phyloP scores from a whole-genome alignment of 2,888 invertebrate species.

The Formica aserva region DNA sequence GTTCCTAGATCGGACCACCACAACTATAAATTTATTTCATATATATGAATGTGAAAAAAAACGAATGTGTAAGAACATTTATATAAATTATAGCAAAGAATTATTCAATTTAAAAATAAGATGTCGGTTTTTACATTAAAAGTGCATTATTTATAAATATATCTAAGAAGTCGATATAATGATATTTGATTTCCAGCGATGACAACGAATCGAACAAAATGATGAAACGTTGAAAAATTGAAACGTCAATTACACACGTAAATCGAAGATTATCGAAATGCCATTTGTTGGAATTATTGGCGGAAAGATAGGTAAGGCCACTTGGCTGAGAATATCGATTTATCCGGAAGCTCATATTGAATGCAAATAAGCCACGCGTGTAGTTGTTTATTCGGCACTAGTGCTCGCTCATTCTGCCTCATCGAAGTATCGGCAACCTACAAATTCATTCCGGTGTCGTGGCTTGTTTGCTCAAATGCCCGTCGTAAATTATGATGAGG shows the following conservation, averaged over 20 bases:
- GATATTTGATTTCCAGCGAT: background rate
- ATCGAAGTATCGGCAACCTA: constrained; percentile 54
- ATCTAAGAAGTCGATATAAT: background rate
- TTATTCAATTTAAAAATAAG: background rate
- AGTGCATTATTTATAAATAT: background rate
- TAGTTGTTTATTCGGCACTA: constrained; percentile 72
- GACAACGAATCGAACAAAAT: background rate
- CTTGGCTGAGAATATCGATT: constrained; percentile 68
- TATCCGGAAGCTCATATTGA: constrained; percentile 69
- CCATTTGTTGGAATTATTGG: constrained; percentile 69
- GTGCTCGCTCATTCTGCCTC: constrained; percentile 62
- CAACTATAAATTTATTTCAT: too few species aligned
- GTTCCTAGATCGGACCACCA: too few species aligned
- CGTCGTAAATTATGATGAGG: constrained; percentile 54
- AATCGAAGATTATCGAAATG: constrained; percentile 67
- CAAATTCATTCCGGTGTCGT: constrained; percentile 65
- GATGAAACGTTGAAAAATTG: constrained; percentile 62
- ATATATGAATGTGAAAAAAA: too few species aligned
- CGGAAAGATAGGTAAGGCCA: constrained; percentile 40
- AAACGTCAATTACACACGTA: constrained; percentile 66
- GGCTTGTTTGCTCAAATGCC: constrained; percentile 56
- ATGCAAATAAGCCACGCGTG: constrained; percentile 71
- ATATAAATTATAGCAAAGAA: background rate
- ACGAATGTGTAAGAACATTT: background rate
- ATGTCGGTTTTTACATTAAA: background rate